Conservation (phyloP, 2,797 vertebrate genomes). For the Xiphophorus birchmanni region DNA sequence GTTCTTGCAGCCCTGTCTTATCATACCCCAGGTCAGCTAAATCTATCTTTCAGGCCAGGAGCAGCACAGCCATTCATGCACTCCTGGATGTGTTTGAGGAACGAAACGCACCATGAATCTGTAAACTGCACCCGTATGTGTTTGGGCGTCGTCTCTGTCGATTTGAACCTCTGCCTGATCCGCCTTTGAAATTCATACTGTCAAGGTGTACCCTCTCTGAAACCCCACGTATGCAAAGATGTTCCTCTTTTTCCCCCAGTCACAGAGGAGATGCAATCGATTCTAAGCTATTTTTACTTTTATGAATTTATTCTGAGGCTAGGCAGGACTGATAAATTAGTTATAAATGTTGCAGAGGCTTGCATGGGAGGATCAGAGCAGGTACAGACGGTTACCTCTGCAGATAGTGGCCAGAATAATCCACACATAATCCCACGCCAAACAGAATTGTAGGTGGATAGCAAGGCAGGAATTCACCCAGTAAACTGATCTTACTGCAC, state of each 20-base stretch:
- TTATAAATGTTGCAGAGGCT: conserved; percentile 3
- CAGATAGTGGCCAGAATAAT: conserved; percentile 40
- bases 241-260: neutral
- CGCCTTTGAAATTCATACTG: conserved; percentile 20
- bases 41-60: conserved; percentile 25
- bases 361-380: conserved; percentile 44
- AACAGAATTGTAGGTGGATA: conserved; percentile 67
- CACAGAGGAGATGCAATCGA: conserved; percentile 19
- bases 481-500: conserved; percentile 67
- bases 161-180: conserved; percentile 27
- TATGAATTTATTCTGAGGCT: conserved; percentile 14
- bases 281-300: conserved; percentile 28
- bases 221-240: conserved; percentile 5
- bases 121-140: conserved; percentile 42
- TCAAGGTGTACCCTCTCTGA: conserved; percentile 7
- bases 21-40: conserved; percentile 8
- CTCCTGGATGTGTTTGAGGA: conserved; percentile 47
- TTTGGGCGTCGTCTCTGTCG: neutral
- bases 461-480: conserved; percentile 63
- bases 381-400: conserved; percentile 40
- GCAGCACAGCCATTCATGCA: conserved; percentile 17
- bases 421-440: conserved; percentile 62
- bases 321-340: neutral
- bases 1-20: neutral
- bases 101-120: conserved; percentile 49